Percentiles rank a stretch among this genome's conserved stretches.
Conservation (phyloP, 2,888 invertebrate species). For the Ferdinandea cuprea region DNA sequence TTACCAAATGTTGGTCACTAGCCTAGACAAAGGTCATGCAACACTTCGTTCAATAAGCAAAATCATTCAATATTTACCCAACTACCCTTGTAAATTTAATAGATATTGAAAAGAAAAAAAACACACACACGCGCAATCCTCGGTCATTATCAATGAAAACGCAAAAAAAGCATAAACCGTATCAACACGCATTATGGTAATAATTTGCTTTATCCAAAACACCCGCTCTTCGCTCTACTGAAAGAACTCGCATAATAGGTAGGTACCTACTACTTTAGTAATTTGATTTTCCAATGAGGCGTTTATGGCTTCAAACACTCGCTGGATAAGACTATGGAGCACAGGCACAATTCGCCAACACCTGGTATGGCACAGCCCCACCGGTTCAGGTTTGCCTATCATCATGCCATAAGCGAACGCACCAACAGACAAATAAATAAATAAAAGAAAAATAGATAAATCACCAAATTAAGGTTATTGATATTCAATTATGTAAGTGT, state of each 20-base stretch:
- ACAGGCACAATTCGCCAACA: background rate
- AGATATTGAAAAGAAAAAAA: background rate
- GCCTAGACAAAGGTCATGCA: slow-evolving; percentile 9
- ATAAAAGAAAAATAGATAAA: background rate
- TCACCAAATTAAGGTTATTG: slow-evolving; percentile 25
- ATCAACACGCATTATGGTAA: slow-evolving; percentile 8
- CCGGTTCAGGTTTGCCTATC: slow-evolving; percentile 17
- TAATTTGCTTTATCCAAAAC: background rate
- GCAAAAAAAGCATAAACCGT: background rate
- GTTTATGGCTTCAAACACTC: no score
- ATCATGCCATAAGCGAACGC: background rate
- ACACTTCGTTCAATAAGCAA: background rate
- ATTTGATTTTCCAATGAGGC: slow-evolving; percentile 18
- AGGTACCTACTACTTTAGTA: slow-evolving; percentile 32
- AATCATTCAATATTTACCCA: background rate
- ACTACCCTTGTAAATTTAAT: background rate
- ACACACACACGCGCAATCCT: background rate
- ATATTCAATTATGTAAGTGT: slow-evolving; percentile 25
- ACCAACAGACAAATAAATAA: background rate
- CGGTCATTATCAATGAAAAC: background rate
- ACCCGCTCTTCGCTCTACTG: background rate
- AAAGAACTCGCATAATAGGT: slow-evolving; percentile 25
- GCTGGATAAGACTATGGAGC: slow-evolving; percentile 1
- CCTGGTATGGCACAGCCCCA: background rate
- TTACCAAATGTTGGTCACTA: slow-evolving; percentile 2